Conservation (phyloP, 2,888 invertebrate genomes). For the Lottia gigantea region DNA sequence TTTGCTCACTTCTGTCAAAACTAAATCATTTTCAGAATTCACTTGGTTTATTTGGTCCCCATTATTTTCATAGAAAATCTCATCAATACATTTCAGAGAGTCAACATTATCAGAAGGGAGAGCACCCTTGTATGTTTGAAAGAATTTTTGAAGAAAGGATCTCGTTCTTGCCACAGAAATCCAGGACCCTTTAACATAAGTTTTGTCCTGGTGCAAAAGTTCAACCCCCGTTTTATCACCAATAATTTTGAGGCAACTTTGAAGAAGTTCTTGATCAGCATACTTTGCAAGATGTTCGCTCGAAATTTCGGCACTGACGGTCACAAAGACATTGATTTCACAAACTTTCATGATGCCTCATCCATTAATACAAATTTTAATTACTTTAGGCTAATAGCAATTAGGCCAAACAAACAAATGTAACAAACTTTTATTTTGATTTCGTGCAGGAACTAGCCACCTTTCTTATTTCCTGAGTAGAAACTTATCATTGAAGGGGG, state of each 20-base stretch:
- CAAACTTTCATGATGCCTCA: too few species aligned
- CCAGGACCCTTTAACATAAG: conserved; percentile 28
- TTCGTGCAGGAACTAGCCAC: too few species aligned
- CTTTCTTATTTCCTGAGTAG: too few species aligned
- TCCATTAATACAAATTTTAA: too few species aligned
- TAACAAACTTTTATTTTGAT: too few species aligned
- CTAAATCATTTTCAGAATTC: too few species aligned
- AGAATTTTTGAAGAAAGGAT: conserved; percentile 22
- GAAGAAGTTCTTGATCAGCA: conserved; percentile 24
- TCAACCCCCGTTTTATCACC: conserved; percentile 23
- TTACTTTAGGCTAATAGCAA: too few species aligned
- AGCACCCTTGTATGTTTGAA: conserved; percentile 12
- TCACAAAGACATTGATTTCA: conserved; percentile 27
- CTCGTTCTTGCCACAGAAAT: conserved; percentile 21
- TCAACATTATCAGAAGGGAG: conserved; percentile 1
- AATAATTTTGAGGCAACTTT: conserved; percentile 22
- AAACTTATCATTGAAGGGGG: too few species aligned
- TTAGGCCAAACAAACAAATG: too few species aligned
- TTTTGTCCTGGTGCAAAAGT: conserved; percentile 18
- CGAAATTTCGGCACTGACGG: conserved; percentile 31
- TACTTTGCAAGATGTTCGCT: conserved; percentile 29
- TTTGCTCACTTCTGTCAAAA: too few species aligned
- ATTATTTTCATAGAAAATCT: too few species aligned
- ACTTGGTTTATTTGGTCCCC: too few species aligned
- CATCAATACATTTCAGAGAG: conserved; percentile 7